Evolutionary conservation across 2,113 vertebrate species (phyloP).

Genomic region (Salvator merianae): DNA sequence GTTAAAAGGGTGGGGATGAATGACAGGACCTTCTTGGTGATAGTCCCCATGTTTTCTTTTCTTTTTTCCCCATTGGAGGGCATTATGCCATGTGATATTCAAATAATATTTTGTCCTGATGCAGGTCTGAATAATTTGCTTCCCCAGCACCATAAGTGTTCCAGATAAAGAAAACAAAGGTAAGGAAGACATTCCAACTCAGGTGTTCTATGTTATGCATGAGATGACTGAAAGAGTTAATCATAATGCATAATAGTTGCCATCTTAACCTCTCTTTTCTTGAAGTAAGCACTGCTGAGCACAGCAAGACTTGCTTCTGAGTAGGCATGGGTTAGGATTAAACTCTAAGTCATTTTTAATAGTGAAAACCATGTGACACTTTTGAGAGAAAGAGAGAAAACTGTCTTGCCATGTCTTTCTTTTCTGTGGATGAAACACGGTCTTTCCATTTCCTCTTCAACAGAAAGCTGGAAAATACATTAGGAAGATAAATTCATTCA

Average conservation of each 20-base stretch:
- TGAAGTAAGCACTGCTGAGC: too few species aligned
- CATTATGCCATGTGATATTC: background rate
- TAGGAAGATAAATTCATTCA: constrained; percentile 65
- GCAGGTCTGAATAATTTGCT: background rate
- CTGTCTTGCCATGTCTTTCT: constrained; percentile 29
- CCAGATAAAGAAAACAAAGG: background rate
- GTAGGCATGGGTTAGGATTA: too few species aligned
- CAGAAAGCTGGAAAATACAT: constrained; percentile 75
- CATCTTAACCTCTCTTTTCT: too few species aligned
- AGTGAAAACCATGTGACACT: background rate
- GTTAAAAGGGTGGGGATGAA: background rate
- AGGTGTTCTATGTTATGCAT: background rate
- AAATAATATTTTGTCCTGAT: background rate
- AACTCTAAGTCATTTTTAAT: background rate
- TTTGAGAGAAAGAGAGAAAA: constrained; percentile 54
- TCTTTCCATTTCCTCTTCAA: constrained; percentile 72
- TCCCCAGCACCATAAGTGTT: background rate
- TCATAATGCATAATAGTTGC: background rate
- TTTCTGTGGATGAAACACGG: constrained; percentile 54
- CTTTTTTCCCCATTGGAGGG: background rate
- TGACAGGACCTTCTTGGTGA: background rate
- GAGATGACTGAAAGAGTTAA: background rate
- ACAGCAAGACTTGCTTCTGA: too few species aligned
- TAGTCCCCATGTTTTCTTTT: background rate
- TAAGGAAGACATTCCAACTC: background rate